Conservation (phyloP, 2,888 invertebrate genomes). For the Lomographa bimaculata region DNA sequence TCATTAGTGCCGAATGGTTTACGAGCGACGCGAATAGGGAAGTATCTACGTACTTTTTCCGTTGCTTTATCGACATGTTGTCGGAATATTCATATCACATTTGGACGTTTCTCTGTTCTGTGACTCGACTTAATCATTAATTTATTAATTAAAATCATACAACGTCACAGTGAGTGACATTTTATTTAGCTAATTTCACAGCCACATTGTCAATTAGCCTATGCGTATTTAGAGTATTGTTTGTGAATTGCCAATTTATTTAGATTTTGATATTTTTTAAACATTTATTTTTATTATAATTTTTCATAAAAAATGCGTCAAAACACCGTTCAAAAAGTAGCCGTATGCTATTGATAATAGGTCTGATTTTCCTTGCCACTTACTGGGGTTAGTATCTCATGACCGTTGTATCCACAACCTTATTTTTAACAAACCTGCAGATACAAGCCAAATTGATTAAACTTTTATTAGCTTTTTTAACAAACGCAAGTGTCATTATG, state of each 20-base stretch:
- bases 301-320: constrained; percentile 80
- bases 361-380: constrained; percentile 72
- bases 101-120: constrained; percentile 50
- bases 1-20: too few relatives aligned
- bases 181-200: constrained; percentile 83
- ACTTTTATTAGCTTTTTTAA: constrained; percentile 44
- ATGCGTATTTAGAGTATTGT: constrained; percentile 82
- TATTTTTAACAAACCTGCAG: constrained; percentile 55
- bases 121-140: constrained; percentile 60
- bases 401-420: constrained; percentile 54
- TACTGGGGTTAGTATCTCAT: constrained; percentile 62
- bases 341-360: constrained; percentile 77
- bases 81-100: constrained; percentile 19
- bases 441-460: constrained; percentile 42
- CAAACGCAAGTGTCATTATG: too few relatives aligned
- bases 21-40: neutral
- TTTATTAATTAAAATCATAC: constrained; percentile 69
- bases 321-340: constrained; percentile 82
- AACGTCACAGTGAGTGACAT: constrained; percentile 59
- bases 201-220: constrained; percentile 84
- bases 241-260: constrained; percentile 81
- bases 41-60: too few relatives aligned
- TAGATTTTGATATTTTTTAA: constrained; percentile 52
- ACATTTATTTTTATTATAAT: constrained; percentile 54
- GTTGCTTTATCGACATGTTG: neutral